Conservation (phyloP, 2,113 vertebrate species). For the Tinamus guttatus region DNA sequence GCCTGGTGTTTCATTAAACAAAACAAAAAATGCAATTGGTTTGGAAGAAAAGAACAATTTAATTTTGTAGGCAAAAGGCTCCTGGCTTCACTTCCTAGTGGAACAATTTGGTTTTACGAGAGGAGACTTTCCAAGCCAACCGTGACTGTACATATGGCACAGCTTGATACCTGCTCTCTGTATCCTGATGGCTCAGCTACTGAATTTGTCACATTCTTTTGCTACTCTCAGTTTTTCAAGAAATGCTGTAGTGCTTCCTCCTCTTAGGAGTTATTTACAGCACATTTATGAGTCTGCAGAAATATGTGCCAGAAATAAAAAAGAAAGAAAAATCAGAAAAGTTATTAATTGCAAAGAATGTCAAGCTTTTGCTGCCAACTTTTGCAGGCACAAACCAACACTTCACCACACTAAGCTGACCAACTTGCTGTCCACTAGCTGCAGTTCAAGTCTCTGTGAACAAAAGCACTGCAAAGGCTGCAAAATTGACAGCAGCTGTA, state of each 20-base stretch:
- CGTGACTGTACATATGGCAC: constrained; percentile 70
- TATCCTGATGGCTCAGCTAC: constrained; percentile 69
- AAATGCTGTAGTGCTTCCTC: constrained; percentile 36
- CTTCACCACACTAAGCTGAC: neutral
- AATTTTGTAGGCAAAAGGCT: constrained; percentile 47
- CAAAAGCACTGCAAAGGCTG: neutral
- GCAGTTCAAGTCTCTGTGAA: neutral
- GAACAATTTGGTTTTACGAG: constrained; percentile 60
- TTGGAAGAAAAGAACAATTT: constrained; percentile 42
- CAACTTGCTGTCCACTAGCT: neutral
- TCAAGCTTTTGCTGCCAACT: neutral
- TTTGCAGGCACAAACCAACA: neutral
- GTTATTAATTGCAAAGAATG: constrained; percentile 37
- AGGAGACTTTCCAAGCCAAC: constrained; percentile 67
- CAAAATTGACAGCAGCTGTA: neutral
- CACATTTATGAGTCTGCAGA: constrained; percentile 53
- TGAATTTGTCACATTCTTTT: constrained; percentile 69
- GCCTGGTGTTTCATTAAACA: constrained; percentile 67
- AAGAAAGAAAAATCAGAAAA: neutral
- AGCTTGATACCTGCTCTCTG: constrained; percentile 71
- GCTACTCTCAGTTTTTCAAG: constrained; percentile 54
- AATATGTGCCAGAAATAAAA: constrained; percentile 4
- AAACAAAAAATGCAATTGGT: constrained; percentile 41
- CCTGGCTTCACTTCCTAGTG: constrained; percentile 53
- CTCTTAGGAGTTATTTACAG: constrained; percentile 56